Evolutionary conservation across 1,140 invertebrate genomes (phyloP), one percentile per base, ranked within the genome.

Genomic region (Diachasma alloeum): DNA sequence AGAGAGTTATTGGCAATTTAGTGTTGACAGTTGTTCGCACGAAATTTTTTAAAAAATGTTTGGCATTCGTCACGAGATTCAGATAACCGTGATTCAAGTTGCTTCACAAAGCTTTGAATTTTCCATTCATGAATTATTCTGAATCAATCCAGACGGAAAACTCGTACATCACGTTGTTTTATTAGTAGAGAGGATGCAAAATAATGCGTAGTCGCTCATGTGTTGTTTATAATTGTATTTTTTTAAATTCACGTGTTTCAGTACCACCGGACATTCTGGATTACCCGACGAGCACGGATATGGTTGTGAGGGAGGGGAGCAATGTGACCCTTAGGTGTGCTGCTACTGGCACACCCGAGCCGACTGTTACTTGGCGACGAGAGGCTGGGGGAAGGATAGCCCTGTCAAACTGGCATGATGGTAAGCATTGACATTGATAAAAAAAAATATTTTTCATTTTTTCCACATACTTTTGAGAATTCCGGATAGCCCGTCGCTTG

Each of bases 241-340:
- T 71, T 71, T 48, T 46, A 26, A 24, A 10, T 48, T 53, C 63
- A 68, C 39, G 39, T 15, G 4, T 91, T 93, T 79, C 91, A 97
- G 96, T 97, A 78, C 96, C 96, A 68, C 96, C 96, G 78, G 95
- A 96, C 90, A 97, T 96, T 86, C 90, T 96, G 87, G 94, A 96
- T 90, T 93, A 94, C 80, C 94, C 95, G 44, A 96, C 96, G 24
- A 96, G 96, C 84, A 93, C 95, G 44, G 96, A 97, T 87, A 95
- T 97, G 91, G 93, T 95, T 53, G 95, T 96, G 68, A 90, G 94
- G 36, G 97, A 97, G 90, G 95, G 95, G 42, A 93, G 93, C 77
- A 96, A 96, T 85, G 94, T 97, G 76, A 96, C 94, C 79, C 89
- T 98, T 79, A 93, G 93, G 74, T 98, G 97, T 89, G 94, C 93